phyloP scores from a whole-genome alignment of 2,888 invertebrate genomes.

The Synanthedon myopaeformis region DNA sequence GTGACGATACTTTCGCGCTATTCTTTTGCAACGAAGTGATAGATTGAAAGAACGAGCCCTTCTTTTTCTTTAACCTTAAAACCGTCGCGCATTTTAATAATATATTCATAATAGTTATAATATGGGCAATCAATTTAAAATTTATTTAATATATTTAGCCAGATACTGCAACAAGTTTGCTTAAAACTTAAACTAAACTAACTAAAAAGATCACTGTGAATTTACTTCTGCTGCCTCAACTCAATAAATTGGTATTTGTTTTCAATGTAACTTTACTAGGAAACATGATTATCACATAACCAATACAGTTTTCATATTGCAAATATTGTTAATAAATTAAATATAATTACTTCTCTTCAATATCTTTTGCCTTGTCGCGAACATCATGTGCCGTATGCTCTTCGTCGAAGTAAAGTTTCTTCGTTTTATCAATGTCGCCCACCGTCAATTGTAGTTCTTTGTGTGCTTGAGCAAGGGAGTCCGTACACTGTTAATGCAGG shows the following conservation, averaged over 20 bases:
- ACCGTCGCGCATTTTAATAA: no score
- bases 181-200: no score
- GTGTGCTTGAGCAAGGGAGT: slow-evolving; percentile 86
- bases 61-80: slow-evolving; percentile 91
- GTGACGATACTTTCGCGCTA: slow-evolving; percentile 94
- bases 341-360: slow-evolving; percentile 85
- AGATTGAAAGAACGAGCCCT: slow-evolving; percentile 95
- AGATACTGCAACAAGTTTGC: no score
- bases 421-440: slow-evolving; percentile 91
- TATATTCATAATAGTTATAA: no score
- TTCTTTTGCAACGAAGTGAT: slow-evolving; percentile 96
- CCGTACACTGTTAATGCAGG: slow-evolving; percentile 72
- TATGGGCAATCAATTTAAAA: no score
- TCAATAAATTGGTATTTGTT: no score
- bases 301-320: not conserved
- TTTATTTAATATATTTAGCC: no score
- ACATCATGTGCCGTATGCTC: slow-evolving; percentile 97
- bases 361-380: slow-evolving; percentile 92
- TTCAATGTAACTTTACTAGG: not conserved
- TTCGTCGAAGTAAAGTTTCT: slow-evolving; percentile 95
- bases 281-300: not conserved
- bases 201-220: no score
- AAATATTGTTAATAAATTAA: not conserved
- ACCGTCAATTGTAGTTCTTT: slow-evolving; percentile 90
- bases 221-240: no score